Evolutionary conservation across 2,797 vertebrate genomes (phyloP).

Genomic region (Scleropages formosus): DNA sequence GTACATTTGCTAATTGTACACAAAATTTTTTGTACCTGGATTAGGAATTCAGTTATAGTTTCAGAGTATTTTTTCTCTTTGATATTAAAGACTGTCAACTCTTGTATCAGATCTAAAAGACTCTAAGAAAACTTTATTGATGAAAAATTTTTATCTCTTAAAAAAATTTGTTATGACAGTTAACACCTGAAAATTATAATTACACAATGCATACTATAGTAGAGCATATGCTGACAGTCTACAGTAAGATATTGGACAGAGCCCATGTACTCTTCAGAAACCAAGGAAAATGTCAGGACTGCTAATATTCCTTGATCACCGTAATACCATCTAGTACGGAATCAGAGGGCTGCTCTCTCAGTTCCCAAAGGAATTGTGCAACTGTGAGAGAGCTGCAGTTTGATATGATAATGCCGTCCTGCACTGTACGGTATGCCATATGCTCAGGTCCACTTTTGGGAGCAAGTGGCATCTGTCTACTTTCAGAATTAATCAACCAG

Average conservation of each 20-base stretch:
- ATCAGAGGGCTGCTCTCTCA: neutral
- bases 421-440: conserved; percentile 23
- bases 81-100: no score
- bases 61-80: no score
- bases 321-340: neutral
- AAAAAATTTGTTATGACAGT: no score
- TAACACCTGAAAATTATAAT: no score
- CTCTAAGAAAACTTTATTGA: no score
- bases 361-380: neutral
- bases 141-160: no score
- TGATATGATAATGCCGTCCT: conserved; percentile 31
- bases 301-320: neutral
- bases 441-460: conserved; percentile 19
- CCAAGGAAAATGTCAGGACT: neutral
- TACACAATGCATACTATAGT: no score
- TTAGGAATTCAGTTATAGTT: no score
- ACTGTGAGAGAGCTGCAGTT: neutral
- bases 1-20: no score
- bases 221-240: no score
- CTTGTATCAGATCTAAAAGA: no score
- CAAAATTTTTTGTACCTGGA: no score
- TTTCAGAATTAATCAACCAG: conserved; percentile 25
- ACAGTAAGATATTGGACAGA: neutral
- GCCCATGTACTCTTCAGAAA: neutral
- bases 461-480: neutral